Conservation (phyloP, 2,113 vertebrate genomes). For the Thamnophis sirtalis region DNA sequence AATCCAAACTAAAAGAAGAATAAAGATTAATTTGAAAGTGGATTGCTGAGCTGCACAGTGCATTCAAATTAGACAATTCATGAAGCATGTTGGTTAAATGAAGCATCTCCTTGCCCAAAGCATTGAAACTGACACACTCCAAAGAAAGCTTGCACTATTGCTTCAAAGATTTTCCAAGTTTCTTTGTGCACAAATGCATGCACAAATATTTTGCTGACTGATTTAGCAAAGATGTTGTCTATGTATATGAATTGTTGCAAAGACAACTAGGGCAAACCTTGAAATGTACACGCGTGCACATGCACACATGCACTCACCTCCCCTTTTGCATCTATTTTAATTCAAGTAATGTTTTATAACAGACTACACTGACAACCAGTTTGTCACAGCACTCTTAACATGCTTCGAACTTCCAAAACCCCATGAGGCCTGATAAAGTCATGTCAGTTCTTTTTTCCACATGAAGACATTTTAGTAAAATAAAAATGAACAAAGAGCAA, state of each 20-base stretch:
- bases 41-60: background rate
- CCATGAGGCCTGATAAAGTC: background rate
- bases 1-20: background rate
- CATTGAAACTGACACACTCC: background rate
- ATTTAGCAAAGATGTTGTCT: background rate
- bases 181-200: background rate
- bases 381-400: background rate
- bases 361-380: background rate
- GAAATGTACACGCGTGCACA: background rate
- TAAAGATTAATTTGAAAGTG: background rate
- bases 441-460: background rate
- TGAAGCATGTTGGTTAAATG: background rate
- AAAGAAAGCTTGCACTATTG: background rate
- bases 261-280: background rate
- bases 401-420: background rate
- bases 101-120: background rate
- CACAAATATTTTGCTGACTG: background rate
- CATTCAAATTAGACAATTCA: background rate
- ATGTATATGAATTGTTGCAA: background rate
- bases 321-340: background rate
- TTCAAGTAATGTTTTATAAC: background rate
- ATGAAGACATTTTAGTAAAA: background rate
- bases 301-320: no score
- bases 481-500: background rate
- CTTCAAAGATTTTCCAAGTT: background rate